phyloP scores from a whole-genome alignment of 2,888 invertebrate genomes.

The Meganola albula region DNA sequence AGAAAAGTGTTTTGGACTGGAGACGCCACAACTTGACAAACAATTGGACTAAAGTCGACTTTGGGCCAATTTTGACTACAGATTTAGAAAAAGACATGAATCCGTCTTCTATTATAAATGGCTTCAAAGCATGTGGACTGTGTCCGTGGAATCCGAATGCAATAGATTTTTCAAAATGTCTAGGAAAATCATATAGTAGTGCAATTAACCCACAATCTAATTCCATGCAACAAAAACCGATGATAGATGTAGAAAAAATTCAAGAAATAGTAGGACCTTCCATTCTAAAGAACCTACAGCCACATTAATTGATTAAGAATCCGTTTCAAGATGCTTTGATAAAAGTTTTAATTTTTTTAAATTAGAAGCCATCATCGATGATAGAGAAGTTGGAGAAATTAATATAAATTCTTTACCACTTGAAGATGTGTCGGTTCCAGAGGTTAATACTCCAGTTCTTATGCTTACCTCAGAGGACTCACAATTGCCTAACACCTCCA shows the following conservation, averaged over 20 bases:
- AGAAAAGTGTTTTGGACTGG: slow-evolving; percentile 1
- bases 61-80: not conserved
- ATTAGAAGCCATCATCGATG: too few relatives aligned
- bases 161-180: not conserved
- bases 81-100: not conserved
- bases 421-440: too few relatives aligned
- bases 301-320: not conserved
- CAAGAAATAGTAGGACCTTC: not conserved
- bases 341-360: too few relatives aligned
- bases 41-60: not conserved
- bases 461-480: too few relatives aligned
- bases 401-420: too few relatives aligned
- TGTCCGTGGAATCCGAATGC: not conserved
- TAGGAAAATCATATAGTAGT: not conserved
- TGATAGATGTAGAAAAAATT: not conserved
- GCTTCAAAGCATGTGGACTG: not conserved
- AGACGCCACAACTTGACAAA: not conserved
- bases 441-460: too few relatives aligned
- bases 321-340: too few relatives aligned
- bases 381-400: too few relatives aligned
- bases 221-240: not conserved
- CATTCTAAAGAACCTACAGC: not conserved
- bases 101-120: not conserved
- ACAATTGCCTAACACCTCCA: too few relatives aligned
- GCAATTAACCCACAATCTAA: not conserved